Base-by-base conservation (phyloP, 92 coral and sea anemone species). In the Parazoanthus swiftii region DNA sequence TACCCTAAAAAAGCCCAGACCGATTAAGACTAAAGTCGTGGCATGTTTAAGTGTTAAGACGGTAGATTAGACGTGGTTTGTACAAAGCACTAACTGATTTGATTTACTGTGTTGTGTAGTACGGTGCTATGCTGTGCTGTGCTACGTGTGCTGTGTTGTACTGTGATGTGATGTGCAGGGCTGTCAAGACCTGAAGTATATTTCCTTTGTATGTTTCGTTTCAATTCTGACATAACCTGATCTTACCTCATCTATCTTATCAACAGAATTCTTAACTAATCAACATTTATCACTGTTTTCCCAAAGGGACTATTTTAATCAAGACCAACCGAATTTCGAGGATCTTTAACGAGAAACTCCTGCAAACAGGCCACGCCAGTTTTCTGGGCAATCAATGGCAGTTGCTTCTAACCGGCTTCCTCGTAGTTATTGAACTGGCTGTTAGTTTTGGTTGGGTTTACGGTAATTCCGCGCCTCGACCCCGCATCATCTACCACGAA, bases 281-380 rank as follows among this genome's bases (percentile, higher is more conserved):
- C 10, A 29, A 29, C 86, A 36, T 2, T 39, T 39, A 54, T 13
- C 10, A 59, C 18, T 85, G 42, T 63, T 21, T 68, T 37, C 35
- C 59, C 14, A 66, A 91, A 86, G 95, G 95, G 1, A 93, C 95
- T 33, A 90, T 93, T 26, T 87, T 94, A 26, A 70, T 94, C 78
- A 93, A 92, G 66, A 94, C 98, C 56, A 94, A 94, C 86, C 87
- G 98, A 84, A 90, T 94, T 15, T 94, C 95, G 29, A 85, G 98
- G 72, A 94, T 94, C 39, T 94, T 94, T 82, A 93, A 94, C 76
- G 95, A 91, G 79, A 94, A 93, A 74, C 90, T 93, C 33, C 93
- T 93, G 48, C 95, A 80, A 73, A 93, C 93, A 65, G 95, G 95
- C 42, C 82, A 81, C 18, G 81, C 80, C 75, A 68, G 89, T 91